These are phyloP conservation scores for Alloscopus bannaensis DNA, from an alignment of 2,888 invertebrate genomes.

Conservation along the genomic window DNA sequence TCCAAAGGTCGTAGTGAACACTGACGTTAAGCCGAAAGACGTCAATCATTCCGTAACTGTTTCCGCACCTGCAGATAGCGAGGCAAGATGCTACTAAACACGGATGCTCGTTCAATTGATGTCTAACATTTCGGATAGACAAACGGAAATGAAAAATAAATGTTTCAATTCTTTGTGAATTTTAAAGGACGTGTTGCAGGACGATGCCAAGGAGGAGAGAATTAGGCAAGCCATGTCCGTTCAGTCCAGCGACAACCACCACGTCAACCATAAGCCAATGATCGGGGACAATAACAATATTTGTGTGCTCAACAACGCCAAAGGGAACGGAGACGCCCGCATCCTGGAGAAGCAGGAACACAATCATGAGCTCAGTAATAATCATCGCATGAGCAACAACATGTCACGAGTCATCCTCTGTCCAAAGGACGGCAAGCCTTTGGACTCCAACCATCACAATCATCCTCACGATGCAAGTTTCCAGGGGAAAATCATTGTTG, in stretches of 20 bases:
- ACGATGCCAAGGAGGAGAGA: slow-evolving; percentile 39
- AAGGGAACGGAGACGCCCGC: too few species aligned
- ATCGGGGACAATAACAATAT: slow-evolving; percentile 54
- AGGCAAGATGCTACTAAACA: slow-evolving; percentile 65
- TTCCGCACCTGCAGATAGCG: slow-evolving; percentile 40
- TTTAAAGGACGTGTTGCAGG: slow-evolving; percentile 45
- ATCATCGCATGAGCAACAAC: slow-evolving; percentile 12
- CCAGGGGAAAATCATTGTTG: slow-evolving; percentile 13
- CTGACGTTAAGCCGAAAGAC: slow-evolving; percentile 52
- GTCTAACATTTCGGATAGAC: slow-evolving; percentile 18
- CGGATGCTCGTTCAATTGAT: slow-evolving; percentile 40
- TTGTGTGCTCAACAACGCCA: background rate
- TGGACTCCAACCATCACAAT: background rate
- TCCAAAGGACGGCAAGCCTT: slow-evolving; percentile 39
- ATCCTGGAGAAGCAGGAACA: slow-evolving; percentile 16
- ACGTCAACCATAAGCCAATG: background rate
- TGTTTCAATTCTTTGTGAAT: slow-evolving; percentile 51
- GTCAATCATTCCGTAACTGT: slow-evolving; percentile 37
- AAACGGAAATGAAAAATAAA: slow-evolving; percentile 25
- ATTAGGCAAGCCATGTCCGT: slow-evolving; percentile 22
- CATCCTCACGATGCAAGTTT: slow-evolving; percentile 22
- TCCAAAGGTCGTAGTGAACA: background rate
- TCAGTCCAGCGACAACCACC: slow-evolving; percentile 10
- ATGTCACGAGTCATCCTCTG: slow-evolving; percentile 53
- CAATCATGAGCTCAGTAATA: too few species aligned